Base-by-base conservation (phyloP, 2,888 invertebrate species). In the Homarus gammarus region DNA sequence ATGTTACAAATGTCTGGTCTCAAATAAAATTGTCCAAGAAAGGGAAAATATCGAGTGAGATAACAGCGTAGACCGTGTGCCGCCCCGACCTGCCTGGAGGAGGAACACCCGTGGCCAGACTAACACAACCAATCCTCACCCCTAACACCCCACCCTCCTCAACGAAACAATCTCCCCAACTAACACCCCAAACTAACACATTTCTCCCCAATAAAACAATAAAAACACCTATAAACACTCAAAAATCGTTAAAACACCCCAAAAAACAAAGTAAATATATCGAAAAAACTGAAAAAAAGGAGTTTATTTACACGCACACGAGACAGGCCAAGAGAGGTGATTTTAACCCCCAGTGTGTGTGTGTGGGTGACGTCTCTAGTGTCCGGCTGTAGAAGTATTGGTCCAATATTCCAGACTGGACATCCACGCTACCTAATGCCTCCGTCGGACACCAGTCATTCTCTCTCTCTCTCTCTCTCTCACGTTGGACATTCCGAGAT, bases 401-500 rank as follows among this genome's bases (percentile, higher is more conserved):
- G 81, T 22, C 81, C 81, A 81, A 81, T 81, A 64, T 81, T 81
- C 40, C 22, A 38, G 81, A 36, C 81, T 64, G 81, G 81, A 38
- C 81, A 81, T 38, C 81, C 64, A 10, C 40, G 33, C 72, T 36
- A 51, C 83, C 51, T 51, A 70, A 36, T 84, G 49, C 36, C 83
- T 33, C 83, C 51, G 31, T 22, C 72, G 36, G 83, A 70, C 72
- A 33, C 83, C 72, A 70, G 51, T 51, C 73, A 84, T 84, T 73
- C 72, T 49, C 72, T 72, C 27, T 83, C 83, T 44, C 27, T 83
- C 83, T 44, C 51, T 40, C 33, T n/a, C n/a, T n/a, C n/a, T n/a
- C n/a, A n/a, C n/a, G n/a, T n/a, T 70, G 83, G 83, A 84, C 83
- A 84, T 73, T 83, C 73, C 51, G 31, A 84, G 36, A 84, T 84